phyloP scores from a whole-genome alignment of 2,888 invertebrate species.

The Harmothoe impar region DNA sequence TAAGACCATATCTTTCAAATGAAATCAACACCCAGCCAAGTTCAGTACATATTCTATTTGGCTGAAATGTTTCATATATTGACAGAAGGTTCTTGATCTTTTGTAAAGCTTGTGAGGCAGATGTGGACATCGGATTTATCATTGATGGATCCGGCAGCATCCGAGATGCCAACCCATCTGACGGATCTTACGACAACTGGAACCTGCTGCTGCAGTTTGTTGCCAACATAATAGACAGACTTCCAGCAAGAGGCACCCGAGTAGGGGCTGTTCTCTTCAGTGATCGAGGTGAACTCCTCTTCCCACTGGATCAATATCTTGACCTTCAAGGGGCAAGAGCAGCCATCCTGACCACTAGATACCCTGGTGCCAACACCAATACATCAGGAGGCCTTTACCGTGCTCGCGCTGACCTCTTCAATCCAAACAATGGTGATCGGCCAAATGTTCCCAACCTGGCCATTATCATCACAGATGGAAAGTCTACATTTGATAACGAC shows the following conservation, averaged over 20 bases:
- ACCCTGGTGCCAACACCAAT: constrained; percentile 65
- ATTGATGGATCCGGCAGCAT: constrained; percentile 68
- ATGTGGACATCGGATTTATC: constrained; percentile 65
- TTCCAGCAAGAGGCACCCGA: constrained; percentile 8
- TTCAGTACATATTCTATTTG: too few relatives aligned
- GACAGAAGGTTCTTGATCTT: not conserved
- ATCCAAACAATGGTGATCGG: constrained; percentile 59
- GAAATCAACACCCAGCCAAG: too few relatives aligned
- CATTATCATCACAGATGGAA: constrained; percentile 66
- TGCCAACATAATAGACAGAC: constrained; percentile 38
- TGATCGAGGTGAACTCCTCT: constrained; percentile 57
- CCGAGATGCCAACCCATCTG: constrained; percentile 61
- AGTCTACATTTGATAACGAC: constrained; percentile 17
- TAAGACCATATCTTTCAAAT: too few relatives aligned
- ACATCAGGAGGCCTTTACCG: constrained; percentile 62
- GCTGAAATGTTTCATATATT: not conserved
- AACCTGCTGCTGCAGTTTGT: constrained; percentile 62
- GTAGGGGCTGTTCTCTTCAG: constrained; percentile 63
- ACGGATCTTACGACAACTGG: constrained; percentile 62
- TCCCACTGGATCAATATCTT: constrained; percentile 36
- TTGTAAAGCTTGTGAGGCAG: constrained; percentile 6
- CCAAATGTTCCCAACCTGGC: constrained; percentile 63
- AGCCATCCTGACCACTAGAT: constrained; percentile 52
- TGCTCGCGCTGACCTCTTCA: constrained; percentile 52
- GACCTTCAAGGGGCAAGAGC: not conserved